Base-by-base conservation (phyloP, 2,113 vertebrate species). In the Podilymbus podiceps region DNA sequence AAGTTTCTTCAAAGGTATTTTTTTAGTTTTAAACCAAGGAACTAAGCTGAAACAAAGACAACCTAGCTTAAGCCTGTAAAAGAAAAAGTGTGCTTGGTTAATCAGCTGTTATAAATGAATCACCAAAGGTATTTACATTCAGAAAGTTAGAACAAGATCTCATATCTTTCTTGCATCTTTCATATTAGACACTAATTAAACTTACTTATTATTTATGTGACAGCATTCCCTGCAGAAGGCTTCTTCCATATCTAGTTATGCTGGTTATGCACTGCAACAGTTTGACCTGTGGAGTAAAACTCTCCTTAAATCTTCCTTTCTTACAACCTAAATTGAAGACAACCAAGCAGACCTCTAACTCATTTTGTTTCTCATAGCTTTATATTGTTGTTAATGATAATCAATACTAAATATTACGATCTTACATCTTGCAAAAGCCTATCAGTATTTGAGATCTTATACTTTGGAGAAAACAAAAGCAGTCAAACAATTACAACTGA, bases 181-280 rank as follows among this genome's bases (percentile, higher is more conserved):
- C 50, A 40, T 75, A 64, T 60, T 66, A 69, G 44, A 27, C 20
- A 58, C 18, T 67, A 77, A 85, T 49, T 49, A 84, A 71, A 44
- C 35, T 80, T 80, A 19, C 5, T 58, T 76, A 23, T 38, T 87
- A 87, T 55, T 86, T 87, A 46, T 33, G 35, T 40, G 31, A 59
- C 30, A 53, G 10, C 30, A 49, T 68, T 81, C 23, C 49, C 42
- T 30, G 18, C 23, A 69, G 60, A 72, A 42, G 22, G 33, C 8
- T 59, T 56, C 15, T 68, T 74, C n/a, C 44, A 42, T 73, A 42
- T 19, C 25, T 73, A 1, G 0, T 79, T 40, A 53, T 1, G 0
- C 11, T 44, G 16, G 16, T 33, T 74, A 78, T 66, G 17, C 24
- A 47, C 30, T 2, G 6, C 40, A 50, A 35, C 16, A 20, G 12